Conservation (phyloP, 2,888 invertebrate genomes). For the Perizoma flavofasciatum region DNA sequence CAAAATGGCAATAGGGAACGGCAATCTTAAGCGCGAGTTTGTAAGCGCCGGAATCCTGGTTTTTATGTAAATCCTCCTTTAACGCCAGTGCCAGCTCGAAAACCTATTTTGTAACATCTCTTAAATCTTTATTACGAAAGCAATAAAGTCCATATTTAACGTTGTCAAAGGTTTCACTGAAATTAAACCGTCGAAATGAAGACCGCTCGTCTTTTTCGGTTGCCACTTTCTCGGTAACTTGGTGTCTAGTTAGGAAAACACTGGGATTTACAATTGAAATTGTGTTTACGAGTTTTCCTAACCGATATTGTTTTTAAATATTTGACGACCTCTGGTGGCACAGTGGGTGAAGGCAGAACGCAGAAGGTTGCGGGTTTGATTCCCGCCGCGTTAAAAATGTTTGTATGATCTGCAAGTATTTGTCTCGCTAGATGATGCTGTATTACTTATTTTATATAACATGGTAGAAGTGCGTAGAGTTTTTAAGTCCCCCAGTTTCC, state of each 20-base stretch:
- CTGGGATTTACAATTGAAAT: slow-evolving; percentile 41
- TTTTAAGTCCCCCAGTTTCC: too few relatives aligned
- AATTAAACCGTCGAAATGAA: slow-evolving; percentile 75
- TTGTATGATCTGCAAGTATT: too few relatives aligned
- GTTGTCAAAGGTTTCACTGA: slow-evolving; percentile 65
- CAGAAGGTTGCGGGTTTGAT: too few relatives aligned
- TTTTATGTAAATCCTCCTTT: slow-evolving; percentile 26
- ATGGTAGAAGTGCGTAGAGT: too few relatives aligned
- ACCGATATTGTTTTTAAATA: not conserved
- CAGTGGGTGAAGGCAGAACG: not conserved
- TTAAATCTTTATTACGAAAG: slow-evolving; percentile 74
- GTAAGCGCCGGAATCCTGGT: not conserved
- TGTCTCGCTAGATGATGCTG: too few relatives aligned
- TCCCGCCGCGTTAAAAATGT: too few relatives aligned
- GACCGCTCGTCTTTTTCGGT: slow-evolving; percentile 59
- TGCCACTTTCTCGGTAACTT: slow-evolving; percentile 56
- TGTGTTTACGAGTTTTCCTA: slow-evolving; percentile 1
- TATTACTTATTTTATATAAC: too few relatives aligned
- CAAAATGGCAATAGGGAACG: too few relatives aligned
- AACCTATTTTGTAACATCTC: slow-evolving; percentile 53
- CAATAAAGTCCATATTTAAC: slow-evolving; percentile 76
- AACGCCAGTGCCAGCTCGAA: slow-evolving; percentile 43
- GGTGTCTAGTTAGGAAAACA: slow-evolving; percentile 60
- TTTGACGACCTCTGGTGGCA: slow-evolving; percentile 11
- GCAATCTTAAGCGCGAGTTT: not conserved